phyloP scores from a whole-genome alignment of 2,888 invertebrate species.

The Eucera pruinosa region DNA sequence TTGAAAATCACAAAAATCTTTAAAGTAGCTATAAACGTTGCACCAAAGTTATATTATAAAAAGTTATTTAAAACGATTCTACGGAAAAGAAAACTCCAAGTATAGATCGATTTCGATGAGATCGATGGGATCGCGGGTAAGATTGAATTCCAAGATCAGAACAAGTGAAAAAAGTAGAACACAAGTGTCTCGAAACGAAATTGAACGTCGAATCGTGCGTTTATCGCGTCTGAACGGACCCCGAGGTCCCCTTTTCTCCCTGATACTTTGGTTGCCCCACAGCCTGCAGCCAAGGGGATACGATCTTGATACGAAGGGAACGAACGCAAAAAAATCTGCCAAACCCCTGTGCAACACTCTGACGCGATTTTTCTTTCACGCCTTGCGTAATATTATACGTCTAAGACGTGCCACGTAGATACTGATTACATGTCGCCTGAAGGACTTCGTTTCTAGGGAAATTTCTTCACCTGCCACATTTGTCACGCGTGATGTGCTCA shows the following conservation, averaged over 20 bases:
- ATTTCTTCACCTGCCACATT: background rate
- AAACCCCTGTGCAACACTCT: background rate
- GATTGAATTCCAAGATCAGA: conserved; percentile 23
- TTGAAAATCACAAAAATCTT: too few relatives aligned
- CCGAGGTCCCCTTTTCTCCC: conserved; percentile 18
- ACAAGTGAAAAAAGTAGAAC: conserved; percentile 24
- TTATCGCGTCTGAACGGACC: conserved; percentile 51
- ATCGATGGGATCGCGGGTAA: background rate
- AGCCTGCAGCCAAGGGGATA: conserved; percentile 3
- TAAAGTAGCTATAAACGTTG: too few relatives aligned
- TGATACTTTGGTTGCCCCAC: background rate
- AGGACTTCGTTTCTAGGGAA: background rate
- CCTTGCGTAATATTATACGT: background rate
- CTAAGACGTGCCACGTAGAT: background rate
- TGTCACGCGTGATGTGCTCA: background rate
- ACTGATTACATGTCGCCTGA: conserved; percentile 23
- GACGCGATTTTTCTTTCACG: conserved; percentile 5
- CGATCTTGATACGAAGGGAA: conserved; percentile 16
- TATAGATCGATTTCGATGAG: conserved; percentile 10
- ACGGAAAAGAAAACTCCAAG: too few relatives aligned
- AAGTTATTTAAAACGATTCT: too few relatives aligned
- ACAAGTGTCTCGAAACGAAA: conserved; percentile 41
- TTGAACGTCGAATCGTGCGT: conserved; percentile 49
- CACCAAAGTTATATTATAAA: too few relatives aligned
- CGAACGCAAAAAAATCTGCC: conserved; percentile 17